Conservation (phyloP, 2,113 vertebrate genomes). For the Leptobrachium ailaonicum region DNA sequence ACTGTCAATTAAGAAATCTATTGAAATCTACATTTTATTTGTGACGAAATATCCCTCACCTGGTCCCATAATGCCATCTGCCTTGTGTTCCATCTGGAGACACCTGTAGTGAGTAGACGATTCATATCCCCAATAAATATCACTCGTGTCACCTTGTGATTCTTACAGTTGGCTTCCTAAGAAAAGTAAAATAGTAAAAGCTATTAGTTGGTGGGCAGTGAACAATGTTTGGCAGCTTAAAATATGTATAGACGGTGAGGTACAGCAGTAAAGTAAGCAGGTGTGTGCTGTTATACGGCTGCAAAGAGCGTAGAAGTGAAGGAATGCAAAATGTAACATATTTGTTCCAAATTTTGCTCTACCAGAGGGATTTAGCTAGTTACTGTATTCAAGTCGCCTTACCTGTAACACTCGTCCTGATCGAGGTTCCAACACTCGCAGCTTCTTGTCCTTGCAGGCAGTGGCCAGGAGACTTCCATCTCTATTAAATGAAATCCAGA, state of each 20-base stretch:
- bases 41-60: slow-evolving; percentile 67
- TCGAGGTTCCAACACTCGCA: slow-evolving; percentile 90
- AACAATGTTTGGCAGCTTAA: no score
- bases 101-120: slow-evolving; percentile 87
- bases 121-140: slow-evolving; percentile 93
- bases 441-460: slow-evolving; percentile 92
- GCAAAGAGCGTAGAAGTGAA: no score
- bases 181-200: background rate
- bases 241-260: no score
- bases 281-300: no score
- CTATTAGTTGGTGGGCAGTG: no score
- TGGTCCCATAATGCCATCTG: slow-evolving; percentile 97
- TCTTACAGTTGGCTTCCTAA: slow-evolving; percentile 91
- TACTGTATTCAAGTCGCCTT: background rate
- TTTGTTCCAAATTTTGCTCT: no score
- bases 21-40: no score
- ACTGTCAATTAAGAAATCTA: no score
- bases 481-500: slow-evolving; percentile 94
- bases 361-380: no score
- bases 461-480: slow-evolving; percentile 93
- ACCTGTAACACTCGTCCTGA: slow-evolving; percentile 92
- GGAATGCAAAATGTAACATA: no score
- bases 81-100: slow-evolving; percentile 94
- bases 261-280: no score
- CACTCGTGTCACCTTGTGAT: slow-evolving; percentile 90